phyloP scores from a whole-genome alignment of 1,140 invertebrate genomes.

The Limonius californicus region DNA sequence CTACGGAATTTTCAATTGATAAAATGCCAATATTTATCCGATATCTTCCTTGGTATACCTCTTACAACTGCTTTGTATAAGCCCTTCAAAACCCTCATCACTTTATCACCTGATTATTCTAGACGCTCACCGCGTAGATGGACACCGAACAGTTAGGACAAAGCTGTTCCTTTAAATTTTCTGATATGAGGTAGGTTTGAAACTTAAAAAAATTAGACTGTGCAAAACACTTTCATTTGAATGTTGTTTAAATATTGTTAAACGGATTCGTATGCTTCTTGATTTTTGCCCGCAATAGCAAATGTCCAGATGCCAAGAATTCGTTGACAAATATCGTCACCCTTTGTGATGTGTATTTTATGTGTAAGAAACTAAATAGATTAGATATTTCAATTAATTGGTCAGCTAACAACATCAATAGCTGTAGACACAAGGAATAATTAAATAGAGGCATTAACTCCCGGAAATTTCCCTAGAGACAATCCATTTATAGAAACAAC shows the following conservation, averaged over 20 bases:
- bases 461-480: constrained; percentile 19
- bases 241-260: not conserved
- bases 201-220: not conserved
- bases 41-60: constrained; percentile 9
- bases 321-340: not conserved
- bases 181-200: not conserved
- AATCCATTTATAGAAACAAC: too few species aligned
- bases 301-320: not conserved
- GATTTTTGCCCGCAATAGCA: not conserved
- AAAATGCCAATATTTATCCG: constrained; percentile 4
- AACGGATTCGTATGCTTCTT: not conserved
- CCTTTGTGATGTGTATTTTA: constrained; percentile 19
- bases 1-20: not conserved
- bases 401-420: constrained; percentile 34
- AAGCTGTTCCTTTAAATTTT: not conserved
- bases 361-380: constrained; percentile 30
- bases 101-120: not conserved
- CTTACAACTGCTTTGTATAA: not conserved
- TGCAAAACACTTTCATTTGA: not conserved
- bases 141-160: not conserved
- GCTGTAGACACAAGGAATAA: constrained; percentile 26
- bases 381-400: constrained; percentile 32
- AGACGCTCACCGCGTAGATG: not conserved
- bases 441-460: constrained; percentile 34
- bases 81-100: not conserved